Base-by-base conservation (phyloP, 2,113 vertebrate species). In the Clarias macrocephalus region DNA sequence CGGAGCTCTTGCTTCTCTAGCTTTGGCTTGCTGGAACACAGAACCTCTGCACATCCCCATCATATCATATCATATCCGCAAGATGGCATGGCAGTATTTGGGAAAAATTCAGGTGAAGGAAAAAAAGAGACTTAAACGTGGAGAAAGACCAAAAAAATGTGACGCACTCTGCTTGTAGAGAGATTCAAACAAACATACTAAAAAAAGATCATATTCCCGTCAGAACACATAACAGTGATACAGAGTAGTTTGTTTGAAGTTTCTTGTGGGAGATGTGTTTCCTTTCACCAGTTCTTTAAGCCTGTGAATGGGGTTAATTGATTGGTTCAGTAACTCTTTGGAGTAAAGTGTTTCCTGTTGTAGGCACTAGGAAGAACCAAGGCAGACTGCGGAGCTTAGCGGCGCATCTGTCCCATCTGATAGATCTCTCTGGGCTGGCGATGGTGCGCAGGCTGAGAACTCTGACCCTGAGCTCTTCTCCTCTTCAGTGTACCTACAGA, bases 361-460 rank as follows among this genome's bases (percentile, higher is more conserved):
- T 98, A 99, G 97, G 98, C 98, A 99, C 98, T 95, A 97, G 94
- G 94, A 97, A 96, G 95, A 96, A 96, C 96, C 96, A 96, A 97
- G 96, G 97, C 97, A 96, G 96, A 94, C 93, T 94, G 94, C 28
- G 60, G 93, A 91, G 92, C 90, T 97, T 94, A 99, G 91, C 90
- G 96, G 95, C 97, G 96, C 96, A 98, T 95, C 91, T 96, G 96
- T 90, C 95, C 97, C 98, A 99, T 97, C 82, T 97, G 97, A 85
- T 98, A 98, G 91, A 95, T 96, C 89, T 99, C 97, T 85, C 97
- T 94, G 81, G 94, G 92, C 48, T 92, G 92, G 87, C 95, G 94
- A 54, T 93, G 94, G 21, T 95, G 94, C n/a, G 15, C 28, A 57
- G 86, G 77, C 73, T 91, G 93, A 9, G 79, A 2, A 54, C 83